Evolutionary conservation across 2,888 invertebrate genomes (phyloP), one percentile per base, ranked within the genome.

Genomic region (Branchellion lobata): DNA sequence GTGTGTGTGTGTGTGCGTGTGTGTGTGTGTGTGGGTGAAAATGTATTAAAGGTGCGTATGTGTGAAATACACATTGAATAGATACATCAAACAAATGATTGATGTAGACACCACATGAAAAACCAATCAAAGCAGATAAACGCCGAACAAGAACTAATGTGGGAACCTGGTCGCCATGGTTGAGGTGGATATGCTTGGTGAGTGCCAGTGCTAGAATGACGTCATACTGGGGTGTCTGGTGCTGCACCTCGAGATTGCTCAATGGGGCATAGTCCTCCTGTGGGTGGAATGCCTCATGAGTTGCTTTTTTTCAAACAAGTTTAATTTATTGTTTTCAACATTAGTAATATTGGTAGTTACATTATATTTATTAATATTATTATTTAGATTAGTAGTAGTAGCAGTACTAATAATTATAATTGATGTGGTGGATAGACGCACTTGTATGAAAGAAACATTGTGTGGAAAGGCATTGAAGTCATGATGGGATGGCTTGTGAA

Each of bases 161-260:
- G n/a, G n/a, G n/a, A 5, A 57, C 61, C 61, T 65, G 91, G 88
- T 99, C 99, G 1, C 98, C 98, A 91, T 93, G 96, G 89, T 99
- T 99, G 78, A 97, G 90, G 87, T 99, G 99, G 85, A 99, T 57
- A 98, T 98, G 99, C 88, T 99, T 99, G 29, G 97, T 97, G 53
- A 97, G 92, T 81, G 95, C 96, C 72, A 99, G 90, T 86, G 96
- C 97, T 79, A 99, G 89, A 84, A 99, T 96, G 80, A 94, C 91
- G 88, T 99, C 97, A 88, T 94, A 98, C 87, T 96, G 95, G 78
- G 94, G 93, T 82, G 92, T 92, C 85, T 96, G 95, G 78, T 92
- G 90, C 40, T 92, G 92, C 72, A 96, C 88, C 53, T 93, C 89
- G 14, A 92, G 90, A 85, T 99, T 97, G 84, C 92, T 93, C 82